Evolutionary conservation across 2,888 invertebrate species (phyloP), one percentile per base, ranked within the genome.

Genomic region (Nowickia ferox): DNA sequence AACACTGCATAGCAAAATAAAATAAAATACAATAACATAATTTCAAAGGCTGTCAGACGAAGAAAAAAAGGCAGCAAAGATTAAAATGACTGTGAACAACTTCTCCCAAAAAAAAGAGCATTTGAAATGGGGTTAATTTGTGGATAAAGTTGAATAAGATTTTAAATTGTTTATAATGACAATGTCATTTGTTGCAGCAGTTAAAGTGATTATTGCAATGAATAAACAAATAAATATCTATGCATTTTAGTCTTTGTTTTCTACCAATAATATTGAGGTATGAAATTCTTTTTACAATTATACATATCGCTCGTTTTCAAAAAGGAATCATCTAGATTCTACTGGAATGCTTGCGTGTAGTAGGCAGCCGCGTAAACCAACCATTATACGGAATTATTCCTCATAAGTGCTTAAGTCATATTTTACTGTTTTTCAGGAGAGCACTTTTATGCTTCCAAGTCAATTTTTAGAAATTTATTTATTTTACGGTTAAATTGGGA

Each of bases 11-110:
- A 48, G 42, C 51, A 51, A 59, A 61, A 61, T 66, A 30, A 0
- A 30, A 30, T 3, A 30, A 30, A 30, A 30, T 30, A 68, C 40
- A 74, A 11, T 66, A 10, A 66, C 51, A 38, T 80, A 30, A 74
- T 80, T 59, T 11, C 17, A 80, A 74, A 74, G 66, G 74, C 44
- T 74, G 46, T 9, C 30, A 66, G 17, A 40, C 11, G n/a, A 66
- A 22, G 9, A 11, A 46, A 46, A 51, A 42, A 19, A 19, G 13
- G 8, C 9, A 19, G 40, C 19, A 66, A 22, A 51, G 15, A 59
- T 11, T 77, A 42, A 22, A 19, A 51, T 30, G 30, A 5, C 30
- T 30, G 55, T 59, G 19, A 8, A 42, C 19, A 13, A 68, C 17
- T 30, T 6, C n/a, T 30, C 22, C 22, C 40, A 17, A 53, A 40